Conservation (phyloP, 2,888 invertebrate genomes). For the Gasteruption jaculator region DNA sequence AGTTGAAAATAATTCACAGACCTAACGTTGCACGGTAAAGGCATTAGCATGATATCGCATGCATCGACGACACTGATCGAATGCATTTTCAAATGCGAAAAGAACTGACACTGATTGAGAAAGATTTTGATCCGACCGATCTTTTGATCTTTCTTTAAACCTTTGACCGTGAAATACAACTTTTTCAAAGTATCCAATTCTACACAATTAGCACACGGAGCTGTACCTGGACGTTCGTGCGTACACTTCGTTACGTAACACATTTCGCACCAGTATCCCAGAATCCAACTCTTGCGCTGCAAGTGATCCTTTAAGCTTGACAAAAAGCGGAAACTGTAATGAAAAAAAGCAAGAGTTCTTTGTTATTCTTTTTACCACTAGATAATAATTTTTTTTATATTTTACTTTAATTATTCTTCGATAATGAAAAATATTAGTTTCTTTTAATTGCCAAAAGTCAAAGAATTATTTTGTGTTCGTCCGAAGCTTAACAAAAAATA, state of each 20-base stretch:
- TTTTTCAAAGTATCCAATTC: slow-evolving; percentile 27
- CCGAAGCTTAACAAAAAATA: too few relatives aligned
- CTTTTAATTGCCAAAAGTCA: too few relatives aligned
- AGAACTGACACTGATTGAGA: slow-evolving; percentile 45
- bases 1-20: slow-evolving; percentile 30
- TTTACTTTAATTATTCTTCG: too few relatives aligned
- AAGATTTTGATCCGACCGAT: slow-evolving; percentile 36
- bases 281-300: slow-evolving; percentile 41
- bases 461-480: too few relatives aligned
- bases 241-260: slow-evolving; percentile 36
- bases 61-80: slow-evolving; percentile 30
- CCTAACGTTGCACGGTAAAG: slow-evolving; percentile 34
- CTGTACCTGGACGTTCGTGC: slow-evolving; percentile 24
- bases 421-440: too few relatives aligned
- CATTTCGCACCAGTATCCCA: slow-evolving; percentile 43
- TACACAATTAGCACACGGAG: slow-evolving; percentile 25
- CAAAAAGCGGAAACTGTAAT: slow-evolving; percentile 39
- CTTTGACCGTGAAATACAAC: slow-evolving; percentile 31
- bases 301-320: slow-evolving; percentile 40
- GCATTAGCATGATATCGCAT: slow-evolving; percentile 44
- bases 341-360: too few relatives aligned
- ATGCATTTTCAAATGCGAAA: slow-evolving; percentile 39
- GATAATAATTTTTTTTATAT: slow-evolving; percentile 1
- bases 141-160: slow-evolving; percentile 29
- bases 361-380: too few relatives aligned